These are phyloP conservation scores for Rhinolophus ferrumequinum DNA, from an alignment of 2,113 vertebrate genomes.

Conservation along the genomic window DNA sequence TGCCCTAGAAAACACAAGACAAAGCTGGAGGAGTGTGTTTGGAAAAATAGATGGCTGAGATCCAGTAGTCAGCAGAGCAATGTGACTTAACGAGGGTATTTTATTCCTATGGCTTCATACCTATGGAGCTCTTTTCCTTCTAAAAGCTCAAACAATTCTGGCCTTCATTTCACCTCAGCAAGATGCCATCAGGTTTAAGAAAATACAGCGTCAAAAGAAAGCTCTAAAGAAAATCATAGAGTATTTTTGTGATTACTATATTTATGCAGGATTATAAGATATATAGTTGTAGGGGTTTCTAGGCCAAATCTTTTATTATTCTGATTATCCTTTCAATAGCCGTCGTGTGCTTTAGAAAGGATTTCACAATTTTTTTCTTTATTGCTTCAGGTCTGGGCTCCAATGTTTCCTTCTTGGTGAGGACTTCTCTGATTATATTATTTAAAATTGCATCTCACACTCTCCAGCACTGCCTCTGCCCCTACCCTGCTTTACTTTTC, in stretches of 20 bases:
- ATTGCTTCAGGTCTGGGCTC: background rate
- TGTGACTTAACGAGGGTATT: background rate
- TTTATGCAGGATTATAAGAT: constrained; percentile 38
- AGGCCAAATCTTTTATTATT: constrained; percentile 38
- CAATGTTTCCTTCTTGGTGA: background rate
- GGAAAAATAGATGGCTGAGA: background rate
- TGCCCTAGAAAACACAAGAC: background rate
- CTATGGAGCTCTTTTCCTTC: constrained; percentile 34
- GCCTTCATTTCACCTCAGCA: constrained; percentile 44
- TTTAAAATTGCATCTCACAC: background rate
- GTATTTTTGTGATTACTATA: constrained; percentile 17
- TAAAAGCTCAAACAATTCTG: constrained; percentile 26
- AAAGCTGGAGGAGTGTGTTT: background rate
- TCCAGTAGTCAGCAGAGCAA: background rate
- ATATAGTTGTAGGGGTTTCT: background rate
- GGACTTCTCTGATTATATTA: background rate
- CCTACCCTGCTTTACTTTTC: background rate
- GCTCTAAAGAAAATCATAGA: constrained; percentile 17
- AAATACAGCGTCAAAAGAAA: constrained; percentile 57
- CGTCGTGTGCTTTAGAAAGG: background rate
- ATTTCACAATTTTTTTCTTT: constrained; percentile 16
- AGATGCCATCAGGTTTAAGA: constrained; percentile 51
- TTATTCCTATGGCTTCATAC: constrained; percentile 21
- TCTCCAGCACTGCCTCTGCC: background rate
- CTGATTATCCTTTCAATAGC: constrained; percentile 36